phyloP scores from a whole-genome alignment of 2,888 invertebrate species.

The Catocala nupta region DNA sequence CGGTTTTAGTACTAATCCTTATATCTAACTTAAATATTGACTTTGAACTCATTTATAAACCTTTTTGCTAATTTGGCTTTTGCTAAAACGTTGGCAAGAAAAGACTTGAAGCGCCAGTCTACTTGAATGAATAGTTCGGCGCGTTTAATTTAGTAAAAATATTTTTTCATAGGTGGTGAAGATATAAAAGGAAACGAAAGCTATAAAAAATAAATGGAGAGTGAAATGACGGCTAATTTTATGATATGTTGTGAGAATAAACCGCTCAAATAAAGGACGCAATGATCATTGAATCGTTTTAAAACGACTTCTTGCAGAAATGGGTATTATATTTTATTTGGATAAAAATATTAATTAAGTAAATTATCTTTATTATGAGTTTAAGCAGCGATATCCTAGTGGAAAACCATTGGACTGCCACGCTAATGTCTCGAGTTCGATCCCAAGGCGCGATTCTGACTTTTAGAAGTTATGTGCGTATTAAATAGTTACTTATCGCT shows the following conservation, averaged over 20 bases:
- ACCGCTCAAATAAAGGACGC: neutral
- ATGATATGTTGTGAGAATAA: neutral
- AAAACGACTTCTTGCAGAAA: neutral
- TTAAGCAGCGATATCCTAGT: no score
- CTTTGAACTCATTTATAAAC: slow-evolving; percentile 2
- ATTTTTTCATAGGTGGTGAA: slow-evolving; percentile 6
- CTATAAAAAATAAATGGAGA: slow-evolving; percentile 7
- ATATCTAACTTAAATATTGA: neutral
- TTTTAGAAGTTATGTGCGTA: no score
- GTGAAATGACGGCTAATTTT: slow-evolving; percentile 2
- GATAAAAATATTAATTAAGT: neutral
- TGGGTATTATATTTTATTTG: neutral
- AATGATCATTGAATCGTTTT: slow-evolving; percentile 1
- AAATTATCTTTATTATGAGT: no score
- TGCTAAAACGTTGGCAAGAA: neutral
- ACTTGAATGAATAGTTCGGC: slow-evolving; percentile 5
- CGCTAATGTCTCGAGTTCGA: no score
- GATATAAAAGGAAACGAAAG: slow-evolving; percentile 5
- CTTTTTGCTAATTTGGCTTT: slow-evolving; percentile 7
- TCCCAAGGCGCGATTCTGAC: no score
- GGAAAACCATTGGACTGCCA: no score
- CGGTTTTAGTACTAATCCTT: neutral
- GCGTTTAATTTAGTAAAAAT: slow-evolving; percentile 3
- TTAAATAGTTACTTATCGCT: no score
- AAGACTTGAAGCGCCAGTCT: slow-evolving; percentile 3